Evolutionary conservation across 2,113 vertebrate species (phyloP).

Genomic region (Hystrix cristata): DNA sequence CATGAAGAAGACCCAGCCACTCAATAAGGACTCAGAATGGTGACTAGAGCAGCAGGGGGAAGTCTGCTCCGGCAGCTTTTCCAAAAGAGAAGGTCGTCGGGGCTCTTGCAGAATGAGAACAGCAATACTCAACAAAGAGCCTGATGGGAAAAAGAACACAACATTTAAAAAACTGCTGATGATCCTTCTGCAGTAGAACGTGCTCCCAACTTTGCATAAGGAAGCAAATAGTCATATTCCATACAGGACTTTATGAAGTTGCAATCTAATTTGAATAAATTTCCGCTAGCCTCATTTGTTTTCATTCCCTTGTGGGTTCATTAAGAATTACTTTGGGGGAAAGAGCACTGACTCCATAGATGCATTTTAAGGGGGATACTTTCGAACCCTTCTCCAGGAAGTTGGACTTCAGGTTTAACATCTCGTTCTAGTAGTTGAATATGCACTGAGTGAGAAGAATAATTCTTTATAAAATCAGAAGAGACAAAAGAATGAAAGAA

Average conservation of each 20-base stretch:
- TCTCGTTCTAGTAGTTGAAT: slow-evolving; percentile 61
- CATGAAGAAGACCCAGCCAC: not conserved
- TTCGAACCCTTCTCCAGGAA: slow-evolving; percentile 27
- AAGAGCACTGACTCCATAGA: slow-evolving; percentile 28
- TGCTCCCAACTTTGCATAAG: slow-evolving; percentile 59
- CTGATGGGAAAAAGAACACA: not conserved
- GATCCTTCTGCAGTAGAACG: not conserved
- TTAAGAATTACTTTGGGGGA: slow-evolving; percentile 60
- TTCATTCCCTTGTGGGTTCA: not conserved
- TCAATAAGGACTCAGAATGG: not conserved
- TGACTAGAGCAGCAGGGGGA: not conserved
- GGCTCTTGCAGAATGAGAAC: not conserved
- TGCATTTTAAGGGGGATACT: slow-evolving; percentile 43
- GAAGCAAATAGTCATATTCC: slow-evolving; percentile 47
- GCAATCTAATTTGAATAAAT: slow-evolving; percentile 53
- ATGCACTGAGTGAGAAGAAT: not conserved
- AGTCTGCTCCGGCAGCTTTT: not conserved
- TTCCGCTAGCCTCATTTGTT: slow-evolving; percentile 39
- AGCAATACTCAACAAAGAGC: not conserved
- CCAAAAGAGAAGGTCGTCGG: not conserved
- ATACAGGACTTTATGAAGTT: slow-evolving; percentile 32
- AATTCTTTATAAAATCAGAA: not conserved
- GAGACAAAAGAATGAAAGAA: not conserved
- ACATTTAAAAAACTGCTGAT: slow-evolving; percentile 60
- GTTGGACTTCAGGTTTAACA: slow-evolving; percentile 39